Evolutionary conservation across 2,888 invertebrate genomes (phyloP).

Genomic region (Brassicogethes aeneus): DNA sequence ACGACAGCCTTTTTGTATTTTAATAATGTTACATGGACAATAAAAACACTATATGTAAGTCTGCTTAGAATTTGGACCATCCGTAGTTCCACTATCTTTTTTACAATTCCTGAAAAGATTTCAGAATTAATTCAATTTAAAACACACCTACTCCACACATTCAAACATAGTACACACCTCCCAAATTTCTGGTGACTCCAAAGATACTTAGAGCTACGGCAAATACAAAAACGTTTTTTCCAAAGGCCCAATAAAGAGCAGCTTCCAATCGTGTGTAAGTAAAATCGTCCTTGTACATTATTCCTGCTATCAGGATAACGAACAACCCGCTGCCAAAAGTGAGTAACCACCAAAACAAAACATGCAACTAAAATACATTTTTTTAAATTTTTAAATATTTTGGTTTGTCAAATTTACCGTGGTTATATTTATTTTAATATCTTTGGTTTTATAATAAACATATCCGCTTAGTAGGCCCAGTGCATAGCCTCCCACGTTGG

Average conservation of each 20-base stretch:
- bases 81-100: constrained; percentile 22
- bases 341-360: constrained; percentile 26
- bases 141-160: not conserved
- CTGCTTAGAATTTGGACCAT: constrained; percentile 25
- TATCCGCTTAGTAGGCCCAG: constrained; percentile 26
- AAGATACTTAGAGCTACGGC: constrained; percentile 28
- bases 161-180: constrained; percentile 25
- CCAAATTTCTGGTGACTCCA: constrained; percentile 22
- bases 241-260: constrained; percentile 38
- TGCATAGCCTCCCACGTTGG: constrained; percentile 23
- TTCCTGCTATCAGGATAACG: constrained; percentile 19
- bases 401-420: constrained; percentile 8
- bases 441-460: constrained; percentile 19
- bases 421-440: not conserved
- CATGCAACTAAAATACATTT: not conserved
- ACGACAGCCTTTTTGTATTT: constrained; percentile 18
- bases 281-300: constrained; percentile 31
- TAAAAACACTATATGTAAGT: constrained; percentile 29
- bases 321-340: constrained; percentile 24
- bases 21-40: constrained; percentile 24
- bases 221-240: constrained; percentile 37
- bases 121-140: not conserved
- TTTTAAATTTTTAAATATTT: too few species aligned
- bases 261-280: constrained; percentile 33
- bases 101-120: constrained; percentile 22